These are phyloP conservation scores for Clavelina lepadiformis DNA, from an alignment of 23 tunicate species.

Conservation along the genomic window DNA sequence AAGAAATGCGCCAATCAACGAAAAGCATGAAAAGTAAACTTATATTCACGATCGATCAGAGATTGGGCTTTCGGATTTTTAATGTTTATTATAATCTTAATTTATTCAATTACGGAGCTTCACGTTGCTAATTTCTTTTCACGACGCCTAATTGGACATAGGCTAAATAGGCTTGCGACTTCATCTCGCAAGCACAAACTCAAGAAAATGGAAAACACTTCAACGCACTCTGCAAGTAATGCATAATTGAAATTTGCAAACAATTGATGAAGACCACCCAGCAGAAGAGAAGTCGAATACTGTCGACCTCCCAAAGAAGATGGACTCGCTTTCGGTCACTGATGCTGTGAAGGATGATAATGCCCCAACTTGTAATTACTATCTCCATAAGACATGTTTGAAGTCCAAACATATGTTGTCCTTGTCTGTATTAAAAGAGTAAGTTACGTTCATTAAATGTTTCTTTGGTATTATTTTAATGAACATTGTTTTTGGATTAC, in stretches of 20 bases:
- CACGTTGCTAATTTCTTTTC: no score
- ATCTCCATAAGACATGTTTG: slow-evolving; percentile 53
- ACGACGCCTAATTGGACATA: no score
- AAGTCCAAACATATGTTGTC: slow-evolving; percentile 81
- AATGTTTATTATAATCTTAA: no score
- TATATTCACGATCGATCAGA: no score
- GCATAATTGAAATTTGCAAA: slow-evolving; percentile 15
- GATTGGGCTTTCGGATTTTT: no score
- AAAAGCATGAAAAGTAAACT: no score
- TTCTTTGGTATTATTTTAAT: background rate
- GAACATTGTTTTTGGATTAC: no score
- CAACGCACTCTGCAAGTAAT: slow-evolving; percentile 31
- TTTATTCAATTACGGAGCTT: no score
- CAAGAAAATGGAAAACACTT: slow-evolving; percentile 55
- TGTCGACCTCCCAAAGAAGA: slow-evolving; percentile 1
- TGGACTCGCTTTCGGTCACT: no score
- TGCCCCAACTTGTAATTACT: slow-evolving; percentile 21
- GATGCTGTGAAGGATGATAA: background rate
- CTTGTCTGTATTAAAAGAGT: slow-evolving; percentile 78
- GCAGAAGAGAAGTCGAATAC: slow-evolving; percentile 1
- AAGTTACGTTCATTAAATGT: slow-evolving; percentile 20
- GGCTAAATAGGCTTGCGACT: no score
- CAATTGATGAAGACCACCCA: background rate
- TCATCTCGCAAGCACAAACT: slow-evolving; percentile 10
- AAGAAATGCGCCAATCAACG: no score